These are phyloP conservation scores for Aspidiotus rigidus DNA, from an alignment of 2,888 invertebrate species.

Conservation along the genomic window DNA sequence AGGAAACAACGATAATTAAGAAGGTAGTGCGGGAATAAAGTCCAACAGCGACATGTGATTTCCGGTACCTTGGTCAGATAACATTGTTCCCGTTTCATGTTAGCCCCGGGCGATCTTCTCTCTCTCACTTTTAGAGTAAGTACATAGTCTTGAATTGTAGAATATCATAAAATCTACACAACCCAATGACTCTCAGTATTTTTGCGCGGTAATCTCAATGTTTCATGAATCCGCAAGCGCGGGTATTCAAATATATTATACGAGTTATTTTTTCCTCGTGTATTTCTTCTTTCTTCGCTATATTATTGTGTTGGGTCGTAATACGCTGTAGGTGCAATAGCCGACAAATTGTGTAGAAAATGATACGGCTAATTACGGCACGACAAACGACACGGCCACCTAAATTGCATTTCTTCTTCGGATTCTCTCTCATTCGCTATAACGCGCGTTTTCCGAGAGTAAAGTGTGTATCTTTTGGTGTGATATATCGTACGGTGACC, in stretches of 20 bases:
- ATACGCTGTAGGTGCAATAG: constrained; percentile 1
- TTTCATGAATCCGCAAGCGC: no score
- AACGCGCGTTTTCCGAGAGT: no score
- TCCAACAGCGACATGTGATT: constrained; percentile 2
- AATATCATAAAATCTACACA: no score
- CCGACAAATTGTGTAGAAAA: constrained; percentile 2
- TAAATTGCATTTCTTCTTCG: constrained; percentile 4
- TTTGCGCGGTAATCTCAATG: no score
- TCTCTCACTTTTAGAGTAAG: no score
- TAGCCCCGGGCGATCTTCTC: neutral
- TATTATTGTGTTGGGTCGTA: no score
- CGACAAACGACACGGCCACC: constrained; percentile 2
- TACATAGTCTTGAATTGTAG: no score
- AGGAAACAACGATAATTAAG: neutral
- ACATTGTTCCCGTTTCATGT: constrained; percentile 4
- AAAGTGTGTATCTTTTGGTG: neutral
- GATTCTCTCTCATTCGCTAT: neutral
- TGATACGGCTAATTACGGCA: constrained; percentile 3
- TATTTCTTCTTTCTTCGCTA: no score
- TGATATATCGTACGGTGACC: constrained; percentile 4
- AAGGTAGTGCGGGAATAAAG: neutral
- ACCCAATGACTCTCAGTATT: no score
- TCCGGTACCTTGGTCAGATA: constrained; percentile 4
- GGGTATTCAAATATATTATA: no score
- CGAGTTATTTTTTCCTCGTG: no score